phyloP scores from a whole-genome alignment of 2,113 vertebrate genomes.

The Thamnaconus septentrionalis region DNA sequence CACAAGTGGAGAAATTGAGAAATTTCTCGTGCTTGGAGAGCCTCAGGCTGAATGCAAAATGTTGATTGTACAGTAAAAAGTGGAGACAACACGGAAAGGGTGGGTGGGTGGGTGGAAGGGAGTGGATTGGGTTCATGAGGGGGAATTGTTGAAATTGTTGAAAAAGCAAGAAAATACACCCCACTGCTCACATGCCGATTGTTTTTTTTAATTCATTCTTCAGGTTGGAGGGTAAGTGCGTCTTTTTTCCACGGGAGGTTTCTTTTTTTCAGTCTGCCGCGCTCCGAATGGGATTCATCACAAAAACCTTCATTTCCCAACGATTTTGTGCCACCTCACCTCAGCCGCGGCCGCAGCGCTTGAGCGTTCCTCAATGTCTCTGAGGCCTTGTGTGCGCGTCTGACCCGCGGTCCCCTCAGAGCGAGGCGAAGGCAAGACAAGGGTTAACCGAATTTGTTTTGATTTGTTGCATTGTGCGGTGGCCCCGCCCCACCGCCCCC shows the following conservation, averaged over 20 bases:
- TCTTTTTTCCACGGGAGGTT: slow-evolving; percentile 8
- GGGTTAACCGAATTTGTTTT: slow-evolving; percentile 73
- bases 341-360: too few species aligned
- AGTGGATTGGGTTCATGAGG: not conserved
- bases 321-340: slow-evolving; percentile 12
- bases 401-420: too few species aligned
- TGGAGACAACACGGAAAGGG: not conserved
- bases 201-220: slow-evolving; percentile 5
- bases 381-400: too few species aligned
- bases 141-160: not conserved
- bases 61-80: slow-evolving; percentile 13
- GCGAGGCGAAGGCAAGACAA: slow-evolving; percentile 42
- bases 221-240: slow-evolving; percentile 3
- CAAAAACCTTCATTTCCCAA: not conserved
- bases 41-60: slow-evolving; percentile 17
- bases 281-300: slow-evolving; percentile 16
- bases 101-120: not conserved
- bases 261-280: not conserved
- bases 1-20: slow-evolving; percentile 38
- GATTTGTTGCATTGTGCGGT: slow-evolving; percentile 61
- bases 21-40: slow-evolving; percentile 30
- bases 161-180: slow-evolving; percentile 2
- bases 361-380: too few species aligned
- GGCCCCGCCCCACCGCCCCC: slow-evolving; percentile 67
- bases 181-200: not conserved